These are phyloP conservation scores for Heterotis niloticus DNA, from an alignment of 2,113 vertebrate species.

Conservation along the genomic window DNA sequence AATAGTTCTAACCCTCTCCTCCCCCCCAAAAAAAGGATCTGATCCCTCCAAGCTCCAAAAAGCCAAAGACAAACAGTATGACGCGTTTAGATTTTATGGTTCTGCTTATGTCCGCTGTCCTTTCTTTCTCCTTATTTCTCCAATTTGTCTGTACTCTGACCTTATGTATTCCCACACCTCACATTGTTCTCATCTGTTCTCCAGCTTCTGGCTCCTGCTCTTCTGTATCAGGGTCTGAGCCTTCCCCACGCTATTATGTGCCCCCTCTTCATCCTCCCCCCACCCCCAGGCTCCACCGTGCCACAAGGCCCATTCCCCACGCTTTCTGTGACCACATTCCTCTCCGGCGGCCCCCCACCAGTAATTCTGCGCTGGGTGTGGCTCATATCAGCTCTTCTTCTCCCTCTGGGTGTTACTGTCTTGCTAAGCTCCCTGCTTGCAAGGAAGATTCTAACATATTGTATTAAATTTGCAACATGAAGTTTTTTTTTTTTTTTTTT, in stretches of 20 bases:
- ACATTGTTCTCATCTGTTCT: conserved; percentile 64
- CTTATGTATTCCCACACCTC: conserved; percentile 40
- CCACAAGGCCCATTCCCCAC: conserved; percentile 70
- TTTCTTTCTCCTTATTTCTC: background rate
- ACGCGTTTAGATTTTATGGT: too few relatives aligned
- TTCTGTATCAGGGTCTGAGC: conserved; percentile 81
- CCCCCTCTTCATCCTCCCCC: conserved; percentile 71
- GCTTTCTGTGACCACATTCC: conserved; percentile 74
- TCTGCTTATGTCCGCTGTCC: conserved; percentile 24
- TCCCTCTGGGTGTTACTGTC: conserved; percentile 4
- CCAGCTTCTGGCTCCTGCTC: conserved; percentile 85
- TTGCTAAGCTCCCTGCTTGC: background rate
- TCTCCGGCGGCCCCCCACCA: conserved; percentile 65
- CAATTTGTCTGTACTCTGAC: conserved; percentile 38
- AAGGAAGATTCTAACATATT: background rate
- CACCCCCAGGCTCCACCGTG: conserved; percentile 71
- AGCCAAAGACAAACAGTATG: too few relatives aligned
- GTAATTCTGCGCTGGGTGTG: conserved; percentile 63
- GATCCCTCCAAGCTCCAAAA: too few relatives aligned
- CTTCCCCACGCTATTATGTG: conserved; percentile 75
- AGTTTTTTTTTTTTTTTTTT: too few relatives aligned
- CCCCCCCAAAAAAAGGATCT: too few relatives aligned
- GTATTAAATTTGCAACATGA: background rate
- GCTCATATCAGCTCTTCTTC: background rate
- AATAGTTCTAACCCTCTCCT: too few relatives aligned